Conservation (phyloP, 53 echinoderm and acorn worm species). For the Hippasteria phrygiana region DNA sequence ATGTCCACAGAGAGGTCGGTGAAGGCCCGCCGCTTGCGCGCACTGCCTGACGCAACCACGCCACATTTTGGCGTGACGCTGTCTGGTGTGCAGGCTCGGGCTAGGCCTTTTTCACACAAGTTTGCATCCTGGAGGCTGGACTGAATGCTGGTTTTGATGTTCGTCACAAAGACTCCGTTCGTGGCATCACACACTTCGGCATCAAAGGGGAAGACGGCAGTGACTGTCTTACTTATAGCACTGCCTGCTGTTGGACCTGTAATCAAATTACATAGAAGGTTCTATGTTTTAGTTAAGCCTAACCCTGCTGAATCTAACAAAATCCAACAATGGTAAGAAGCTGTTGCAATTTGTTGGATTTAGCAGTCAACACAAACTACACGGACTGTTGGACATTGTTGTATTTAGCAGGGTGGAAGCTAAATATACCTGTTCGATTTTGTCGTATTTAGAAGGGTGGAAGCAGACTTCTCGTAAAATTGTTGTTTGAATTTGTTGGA, state of each 20-base stretch:
- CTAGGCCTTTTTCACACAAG: conserved; percentile 47
- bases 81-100: conserved; percentile 56
- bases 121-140: conserved; percentile 11
- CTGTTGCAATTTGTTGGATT: too few species aligned
- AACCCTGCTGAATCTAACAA: too few species aligned
- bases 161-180: conserved; percentile 36
- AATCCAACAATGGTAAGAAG: too few species aligned
- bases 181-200: conserved; percentile 34
- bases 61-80: conserved; percentile 57
- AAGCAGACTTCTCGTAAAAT: too few species aligned
- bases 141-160: conserved; percentile 57
- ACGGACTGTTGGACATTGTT: too few species aligned
- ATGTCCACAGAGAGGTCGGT: conserved; percentile 77
- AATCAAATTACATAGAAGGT: background rate
- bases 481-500: too few species aligned
- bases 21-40: conserved; percentile 45
- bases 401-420: too few species aligned
- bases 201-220: conserved; percentile 69
- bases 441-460: too few species aligned
- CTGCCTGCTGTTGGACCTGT: conserved; percentile 67
- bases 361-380: too few species aligned
- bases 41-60: conserved; percentile 28
- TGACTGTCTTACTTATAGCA: conserved; percentile 66
- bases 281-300: background rate
- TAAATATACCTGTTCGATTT: too few species aligned